Conservation (phyloP, 2,797 vertebrate genomes). For the Botia kubotai region DNA sequence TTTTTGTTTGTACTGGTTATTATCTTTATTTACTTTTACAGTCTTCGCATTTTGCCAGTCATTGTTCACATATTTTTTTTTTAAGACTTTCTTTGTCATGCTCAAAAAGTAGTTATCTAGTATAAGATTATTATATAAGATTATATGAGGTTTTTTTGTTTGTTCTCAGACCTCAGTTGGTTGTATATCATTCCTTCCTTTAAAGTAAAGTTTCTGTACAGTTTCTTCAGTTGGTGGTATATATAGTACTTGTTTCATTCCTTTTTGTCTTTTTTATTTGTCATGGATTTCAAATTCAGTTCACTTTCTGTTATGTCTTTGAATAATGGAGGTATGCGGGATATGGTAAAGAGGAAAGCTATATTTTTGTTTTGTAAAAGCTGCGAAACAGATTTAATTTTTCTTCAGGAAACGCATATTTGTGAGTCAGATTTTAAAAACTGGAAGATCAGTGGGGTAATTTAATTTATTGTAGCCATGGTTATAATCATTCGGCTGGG, state of each 20-base stretch:
- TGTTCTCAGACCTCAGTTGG: no score
- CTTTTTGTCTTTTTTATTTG: neutral
- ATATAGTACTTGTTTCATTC: neutral
- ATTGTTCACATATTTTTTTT: no score
- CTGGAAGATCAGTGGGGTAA: slow-evolving; percentile 2
- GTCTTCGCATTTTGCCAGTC: no score
- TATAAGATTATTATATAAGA: no score
- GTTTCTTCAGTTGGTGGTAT: neutral
- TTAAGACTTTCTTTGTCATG: no score
- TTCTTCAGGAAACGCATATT: neutral
- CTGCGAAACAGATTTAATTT: neutral
- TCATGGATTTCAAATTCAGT: neutral
- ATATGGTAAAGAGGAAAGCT: neutral
- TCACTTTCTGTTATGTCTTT: neutral
- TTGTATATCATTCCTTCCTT: no score
- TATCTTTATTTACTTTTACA: no score
- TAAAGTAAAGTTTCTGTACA: no score
- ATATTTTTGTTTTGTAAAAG: slow-evolving; percentile 9
- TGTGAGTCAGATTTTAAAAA: neutral
- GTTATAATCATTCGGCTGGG: slow-evolving; percentile 7
- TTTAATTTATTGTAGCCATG: neutral
- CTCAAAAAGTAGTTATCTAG: no score
- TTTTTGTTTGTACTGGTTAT: no score
- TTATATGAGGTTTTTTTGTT: no score
- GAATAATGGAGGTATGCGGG: neutral